Percentiles rank a stretch among this genome's conserved stretches.
These are phyloP conservation scores for Lynx canadensis DNA, from an alignment of 2,113 vertebrate species.

Conservation along the genomic window DNA sequence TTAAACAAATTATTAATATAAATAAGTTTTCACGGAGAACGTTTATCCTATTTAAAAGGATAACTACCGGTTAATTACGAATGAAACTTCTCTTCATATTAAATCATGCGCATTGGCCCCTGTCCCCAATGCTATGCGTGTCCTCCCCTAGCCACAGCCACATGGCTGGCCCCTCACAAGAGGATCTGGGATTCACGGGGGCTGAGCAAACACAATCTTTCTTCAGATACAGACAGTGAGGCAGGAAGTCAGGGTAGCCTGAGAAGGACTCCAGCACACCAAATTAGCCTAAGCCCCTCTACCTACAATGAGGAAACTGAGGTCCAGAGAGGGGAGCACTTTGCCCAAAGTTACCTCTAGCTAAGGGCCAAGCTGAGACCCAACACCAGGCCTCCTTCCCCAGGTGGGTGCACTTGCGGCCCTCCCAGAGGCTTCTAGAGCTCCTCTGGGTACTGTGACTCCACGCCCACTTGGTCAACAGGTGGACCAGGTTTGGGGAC, in stretches of 20 bases:
- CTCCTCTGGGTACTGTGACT: accelerated
- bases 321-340: neutral
- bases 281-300: neutral
- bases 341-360: neutral
- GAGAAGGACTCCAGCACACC: neutral
- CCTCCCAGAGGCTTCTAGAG: neutral
- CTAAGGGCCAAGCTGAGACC: neutral
- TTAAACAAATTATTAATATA: neutral
- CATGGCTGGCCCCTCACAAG: neutral
- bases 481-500: neutral
- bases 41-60: neutral
- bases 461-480: neutral
- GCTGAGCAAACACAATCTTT: neutral
- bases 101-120: neutral
- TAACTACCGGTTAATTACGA: neutral
- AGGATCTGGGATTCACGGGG: neutral
- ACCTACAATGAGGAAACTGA: neutral
- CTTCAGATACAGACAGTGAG: neutral
- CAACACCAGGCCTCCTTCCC: neutral
- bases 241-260: neutral
- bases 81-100: neutral
- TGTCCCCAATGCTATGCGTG: neutral
- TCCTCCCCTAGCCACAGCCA: neutral
- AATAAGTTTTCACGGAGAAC: neutral
- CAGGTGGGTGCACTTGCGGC: accelerated